These are phyloP conservation scores for Ianthella basta DNA, from an alignment of 37 sponge, comb jelly and placozoan genomes.

Conservation along the genomic window DNA sequence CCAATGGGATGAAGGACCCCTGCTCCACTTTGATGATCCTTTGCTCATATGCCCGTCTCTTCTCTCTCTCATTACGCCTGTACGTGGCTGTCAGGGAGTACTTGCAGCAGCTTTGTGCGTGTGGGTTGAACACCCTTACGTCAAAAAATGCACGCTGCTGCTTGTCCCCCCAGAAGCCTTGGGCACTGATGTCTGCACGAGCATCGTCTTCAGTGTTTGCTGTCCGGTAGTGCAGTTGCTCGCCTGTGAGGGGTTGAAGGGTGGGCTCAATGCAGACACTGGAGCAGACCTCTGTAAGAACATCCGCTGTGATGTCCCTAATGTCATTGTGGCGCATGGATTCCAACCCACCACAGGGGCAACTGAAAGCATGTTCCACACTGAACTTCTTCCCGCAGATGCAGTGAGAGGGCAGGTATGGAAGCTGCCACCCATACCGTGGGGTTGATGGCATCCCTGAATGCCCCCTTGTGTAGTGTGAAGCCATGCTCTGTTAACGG, in stretches of 20 bases:
- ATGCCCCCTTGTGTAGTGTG: not conserved
- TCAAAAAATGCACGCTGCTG: too few species aligned
- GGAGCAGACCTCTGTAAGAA: conserved; percentile 14
- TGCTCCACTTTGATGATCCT: too few species aligned
- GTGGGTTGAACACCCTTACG: too few species aligned
- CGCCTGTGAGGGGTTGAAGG: conserved; percentile 18
- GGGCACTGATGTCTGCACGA: not conserved
- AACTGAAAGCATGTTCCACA: conserved; percentile 18
- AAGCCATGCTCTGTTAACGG: conserved; percentile 8
- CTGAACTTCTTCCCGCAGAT: not conserved
- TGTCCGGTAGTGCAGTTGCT: not conserved
- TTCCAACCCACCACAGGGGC: conserved; percentile 1
- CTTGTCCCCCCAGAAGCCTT: conserved; percentile 21
- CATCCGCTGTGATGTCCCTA: not conserved
- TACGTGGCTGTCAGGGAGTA: too few species aligned
- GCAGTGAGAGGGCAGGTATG: not conserved
- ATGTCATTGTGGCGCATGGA: conserved; percentile 7
- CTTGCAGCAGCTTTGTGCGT: too few species aligned
- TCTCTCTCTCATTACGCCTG: too few species aligned
- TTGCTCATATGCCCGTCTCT: too few species aligned
- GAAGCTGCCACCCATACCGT: too few species aligned
- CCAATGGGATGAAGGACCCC: too few species aligned
- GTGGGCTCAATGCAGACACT: conserved; percentile 2
- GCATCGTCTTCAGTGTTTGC: conserved; percentile 12
- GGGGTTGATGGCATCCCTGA: not conserved